A percentile compares a stretch with the other conserved stretches of the same genome.
phyloP scores from a whole-genome alignment of 2,888 invertebrate species.

The Dilophus febrilis region DNA sequence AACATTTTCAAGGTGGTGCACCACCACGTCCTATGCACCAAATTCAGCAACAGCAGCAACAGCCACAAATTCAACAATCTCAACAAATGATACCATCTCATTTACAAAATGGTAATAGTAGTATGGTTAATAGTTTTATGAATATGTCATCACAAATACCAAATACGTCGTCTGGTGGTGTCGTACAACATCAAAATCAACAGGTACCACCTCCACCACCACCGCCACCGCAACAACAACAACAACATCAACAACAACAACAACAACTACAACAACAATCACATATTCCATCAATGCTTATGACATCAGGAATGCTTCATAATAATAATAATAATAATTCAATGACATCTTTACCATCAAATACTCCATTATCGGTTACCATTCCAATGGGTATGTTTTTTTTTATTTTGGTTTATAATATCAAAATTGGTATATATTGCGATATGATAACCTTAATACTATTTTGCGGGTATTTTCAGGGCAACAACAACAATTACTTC shows the following conservation, averaged over 20 bases:
- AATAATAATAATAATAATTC: neutral
- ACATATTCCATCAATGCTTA: conserved; percentile 9
- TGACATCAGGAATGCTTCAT: neutral
- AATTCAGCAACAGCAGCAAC: conserved; percentile 10
- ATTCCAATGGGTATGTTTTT: no score
- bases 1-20: neutral
- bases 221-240: neutral
- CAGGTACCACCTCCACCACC: conserved; percentile 4
- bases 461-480: no score
- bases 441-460: no score
- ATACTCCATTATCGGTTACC: no score
- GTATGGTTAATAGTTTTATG: no score
- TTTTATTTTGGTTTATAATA: no score
- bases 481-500: neutral
- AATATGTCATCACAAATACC: no score
- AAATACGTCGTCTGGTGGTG: no score
- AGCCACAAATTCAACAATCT: neutral
- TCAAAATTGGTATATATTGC: neutral
- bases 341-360: neutral
- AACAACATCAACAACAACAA: neutral
- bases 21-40: conserved; percentile 9
- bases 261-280: conserved; percentile 9
- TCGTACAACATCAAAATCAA: conserved; percentile 9
- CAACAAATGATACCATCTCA: conserved; percentile 19
- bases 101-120: conserved; percentile 25